A percentile compares a stretch with the other conserved stretches of the same genome.
These are phyloP conservation scores for Plemyria rubiginata DNA, from an alignment of 2,888 invertebrate genomes.

Conservation along the genomic window DNA sequence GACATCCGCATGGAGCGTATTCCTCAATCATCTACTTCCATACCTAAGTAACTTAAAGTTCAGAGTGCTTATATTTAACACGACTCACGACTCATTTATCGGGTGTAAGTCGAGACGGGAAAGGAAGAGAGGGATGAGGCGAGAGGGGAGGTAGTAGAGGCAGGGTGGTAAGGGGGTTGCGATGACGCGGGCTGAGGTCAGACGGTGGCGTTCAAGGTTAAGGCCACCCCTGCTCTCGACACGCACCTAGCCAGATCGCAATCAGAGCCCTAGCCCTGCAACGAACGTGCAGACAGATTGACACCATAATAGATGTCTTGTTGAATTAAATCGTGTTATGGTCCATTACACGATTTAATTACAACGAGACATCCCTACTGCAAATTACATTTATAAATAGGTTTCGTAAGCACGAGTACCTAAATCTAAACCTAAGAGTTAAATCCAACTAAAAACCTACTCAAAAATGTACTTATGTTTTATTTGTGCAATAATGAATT, in stretches of 20 bases:
- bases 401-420: background rate
- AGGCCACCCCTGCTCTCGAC: conserved; percentile 66
- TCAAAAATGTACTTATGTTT: no score
- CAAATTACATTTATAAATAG: conserved; percentile 22
- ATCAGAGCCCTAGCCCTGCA: conserved; percentile 44
- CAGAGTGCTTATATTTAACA: conserved; percentile 61
- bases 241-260: conserved; percentile 52
- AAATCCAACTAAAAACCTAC: background rate
- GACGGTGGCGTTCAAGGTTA: conserved; percentile 81
- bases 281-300: conserved; percentile 39
- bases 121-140: conserved; percentile 51
- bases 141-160: conserved; percentile 32
- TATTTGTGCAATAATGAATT: no score
- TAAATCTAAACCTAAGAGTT: background rate
- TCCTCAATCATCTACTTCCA: no score
- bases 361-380: conserved; percentile 10
- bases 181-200: conserved; percentile 65
- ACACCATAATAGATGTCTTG: no score
- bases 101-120: conserved; percentile 57
- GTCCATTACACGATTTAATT: conserved; percentile 20
- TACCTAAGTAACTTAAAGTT: conserved; percentile 38
- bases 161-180: conserved; percentile 49
- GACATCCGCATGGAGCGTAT: no score
- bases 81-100: conserved; percentile 66
- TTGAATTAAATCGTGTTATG: no score